Evolutionary conservation across 2,113 vertebrate species (phyloP).

Genomic region (Phalacrocorax aristotelis): DNA sequence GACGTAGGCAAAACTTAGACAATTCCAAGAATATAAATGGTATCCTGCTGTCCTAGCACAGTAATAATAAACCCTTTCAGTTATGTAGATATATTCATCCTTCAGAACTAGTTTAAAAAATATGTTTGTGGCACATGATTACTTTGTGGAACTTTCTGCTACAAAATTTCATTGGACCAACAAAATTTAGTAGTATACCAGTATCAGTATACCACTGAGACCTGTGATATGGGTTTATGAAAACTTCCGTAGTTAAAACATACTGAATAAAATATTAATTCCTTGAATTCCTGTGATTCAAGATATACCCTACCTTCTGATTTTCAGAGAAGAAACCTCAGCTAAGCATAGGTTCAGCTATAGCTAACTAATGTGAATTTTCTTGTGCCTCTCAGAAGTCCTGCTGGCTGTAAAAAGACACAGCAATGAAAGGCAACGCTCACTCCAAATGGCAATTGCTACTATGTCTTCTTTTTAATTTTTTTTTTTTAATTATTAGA

Average conservation of each 20-base stretch:
- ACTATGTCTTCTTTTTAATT: background rate
- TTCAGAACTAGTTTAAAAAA: background rate
- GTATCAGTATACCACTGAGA: background rate
- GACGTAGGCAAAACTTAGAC: background rate
- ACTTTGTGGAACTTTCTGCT: background rate
- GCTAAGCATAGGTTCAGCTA: background rate
- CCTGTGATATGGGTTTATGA: accelerated
- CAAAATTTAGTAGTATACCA: background rate
- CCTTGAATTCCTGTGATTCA: background rate
- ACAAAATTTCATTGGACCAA: background rate
- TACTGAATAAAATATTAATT: background rate
- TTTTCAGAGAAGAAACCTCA: background rate
- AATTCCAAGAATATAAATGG: background rate
- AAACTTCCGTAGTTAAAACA: background rate
- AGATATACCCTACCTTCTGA: background rate
- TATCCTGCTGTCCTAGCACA: background rate
- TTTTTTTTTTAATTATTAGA: background rate
- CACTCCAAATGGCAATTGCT: background rate
- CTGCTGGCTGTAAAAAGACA: background rate
- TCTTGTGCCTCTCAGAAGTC: background rate
- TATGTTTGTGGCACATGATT: background rate
- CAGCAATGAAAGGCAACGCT: background rate
- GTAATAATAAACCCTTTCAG: background rate
- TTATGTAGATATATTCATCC: background rate
- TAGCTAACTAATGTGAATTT: background rate